Conservation (phyloP, 2,797 vertebrate species). For the Harpagifer antarcticus region DNA sequence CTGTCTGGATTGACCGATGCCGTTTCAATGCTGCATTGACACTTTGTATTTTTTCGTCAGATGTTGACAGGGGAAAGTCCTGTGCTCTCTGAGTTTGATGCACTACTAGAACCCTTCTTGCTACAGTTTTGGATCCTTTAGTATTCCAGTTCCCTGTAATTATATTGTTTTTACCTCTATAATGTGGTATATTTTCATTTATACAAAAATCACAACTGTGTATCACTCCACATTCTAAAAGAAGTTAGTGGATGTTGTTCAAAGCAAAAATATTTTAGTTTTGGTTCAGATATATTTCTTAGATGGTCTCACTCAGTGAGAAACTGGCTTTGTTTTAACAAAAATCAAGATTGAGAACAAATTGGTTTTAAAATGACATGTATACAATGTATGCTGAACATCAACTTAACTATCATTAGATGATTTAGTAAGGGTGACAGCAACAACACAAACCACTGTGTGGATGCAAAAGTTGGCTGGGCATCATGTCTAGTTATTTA, state of each 20-base stretch:
- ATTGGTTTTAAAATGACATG: not conserved
- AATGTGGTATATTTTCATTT: not conserved
- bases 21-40: not conserved
- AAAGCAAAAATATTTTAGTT: not conserved
- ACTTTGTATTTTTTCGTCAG: conserved; percentile 3
- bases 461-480: not conserved
- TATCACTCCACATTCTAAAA: not conserved
- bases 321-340: not conserved
- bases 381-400: not conserved
- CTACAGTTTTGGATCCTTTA: not conserved
- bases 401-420: not conserved
- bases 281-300: not conserved
- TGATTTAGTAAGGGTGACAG: not conserved
- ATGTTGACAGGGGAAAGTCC: not conserved
- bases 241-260: not conserved
- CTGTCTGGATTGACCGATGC: not conserved
- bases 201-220: not conserved
- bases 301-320: not conserved
- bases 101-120: not conserved
- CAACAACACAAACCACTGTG: not conserved
- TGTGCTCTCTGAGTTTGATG: conserved; percentile 1
- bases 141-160: not conserved
- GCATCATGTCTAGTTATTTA: not conserved
- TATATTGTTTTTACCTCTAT: not conserved
- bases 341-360: not conserved